Conservation (phyloP, 2,888 invertebrate species). For the Spodoptera littoralis region DNA sequence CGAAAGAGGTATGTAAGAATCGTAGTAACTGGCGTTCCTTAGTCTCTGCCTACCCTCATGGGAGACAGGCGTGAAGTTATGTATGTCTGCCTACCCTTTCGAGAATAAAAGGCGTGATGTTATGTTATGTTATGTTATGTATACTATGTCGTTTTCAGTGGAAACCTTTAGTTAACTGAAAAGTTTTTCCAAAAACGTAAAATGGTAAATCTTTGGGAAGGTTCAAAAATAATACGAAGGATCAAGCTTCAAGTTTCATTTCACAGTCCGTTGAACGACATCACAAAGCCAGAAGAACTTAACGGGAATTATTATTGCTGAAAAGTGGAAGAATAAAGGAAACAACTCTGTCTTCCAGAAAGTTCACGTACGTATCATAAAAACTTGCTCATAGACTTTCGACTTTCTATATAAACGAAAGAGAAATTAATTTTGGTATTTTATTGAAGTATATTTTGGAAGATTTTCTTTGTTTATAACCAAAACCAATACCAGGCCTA, state of each 20-base stretch:
- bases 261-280: constrained; percentile 35
- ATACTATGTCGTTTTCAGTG: too few relatives aligned
- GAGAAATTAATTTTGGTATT: neutral
- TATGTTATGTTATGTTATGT: too few relatives aligned
- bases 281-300: constrained; percentile 26
- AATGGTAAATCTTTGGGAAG: neutral
- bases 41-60: too few relatives aligned
- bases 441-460: neutral
- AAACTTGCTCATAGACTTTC: constrained; percentile 3
- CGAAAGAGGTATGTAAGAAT: too few relatives aligned
- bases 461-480: too few relatives aligned
- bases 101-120: too few relatives aligned
- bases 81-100: too few relatives aligned
- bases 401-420: constrained; percentile 12
- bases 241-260: constrained; percentile 40
- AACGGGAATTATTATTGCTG: constrained; percentile 24
- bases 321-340: constrained; percentile 19
- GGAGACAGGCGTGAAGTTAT: too few relatives aligned
- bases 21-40: too few relatives aligned
- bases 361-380: constrained; percentile 14
- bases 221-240: constrained; percentile 1
- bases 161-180: neutral
- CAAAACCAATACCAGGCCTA: too few relatives aligned
- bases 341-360: constrained; percentile 11
- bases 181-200: neutral